A percentile compares a stretch with the other conserved stretches of the same genome.
Evolutionary conservation across 2,113 vertebrate genomes (phyloP).

Genomic region (Clarias magur): DNA sequence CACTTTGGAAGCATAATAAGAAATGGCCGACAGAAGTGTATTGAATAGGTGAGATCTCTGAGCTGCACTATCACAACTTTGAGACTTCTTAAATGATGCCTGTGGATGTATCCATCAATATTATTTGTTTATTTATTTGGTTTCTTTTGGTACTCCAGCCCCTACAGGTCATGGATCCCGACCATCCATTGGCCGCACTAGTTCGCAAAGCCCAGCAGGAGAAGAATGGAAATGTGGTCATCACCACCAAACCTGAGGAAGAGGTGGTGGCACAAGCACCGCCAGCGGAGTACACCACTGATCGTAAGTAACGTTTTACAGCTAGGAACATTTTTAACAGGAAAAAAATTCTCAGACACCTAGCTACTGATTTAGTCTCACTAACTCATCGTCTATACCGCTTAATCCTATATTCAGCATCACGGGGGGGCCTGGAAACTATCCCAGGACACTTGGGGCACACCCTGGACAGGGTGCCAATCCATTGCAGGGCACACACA

Average conservation of each 20-base stretch:
- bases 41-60: background rate
- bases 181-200: slow-evolving; percentile 90
- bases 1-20: too few relatives aligned
- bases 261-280: slow-evolving; percentile 61
- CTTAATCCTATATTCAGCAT: too few relatives aligned
- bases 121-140: background rate
- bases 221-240: slow-evolving; percentile 74
- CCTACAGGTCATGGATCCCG: slow-evolving; percentile 92
- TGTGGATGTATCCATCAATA: too few relatives aligned
- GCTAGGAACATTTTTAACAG: background rate
- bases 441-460: too few relatives aligned
- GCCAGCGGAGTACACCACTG: slow-evolving; percentile 80
- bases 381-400: too few relatives aligned
- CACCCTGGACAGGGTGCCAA: too few relatives aligned
- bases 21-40: too few relatives aligned
- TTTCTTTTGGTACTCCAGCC: slow-evolving; percentile 73
- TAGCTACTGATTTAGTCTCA: background rate
- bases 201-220: slow-evolving; percentile 87
- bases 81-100: too few relatives aligned
- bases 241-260: slow-evolving; percentile 66
- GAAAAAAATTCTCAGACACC: background rate
- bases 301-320: slow-evolving; percentile 80
- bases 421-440: too few relatives aligned
- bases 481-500: too few relatives aligned
- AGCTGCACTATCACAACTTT: too few relatives aligned